Evolutionary conservation across 1,140 invertebrate species (phyloP).

Genomic region (Ips typographus): DNA sequence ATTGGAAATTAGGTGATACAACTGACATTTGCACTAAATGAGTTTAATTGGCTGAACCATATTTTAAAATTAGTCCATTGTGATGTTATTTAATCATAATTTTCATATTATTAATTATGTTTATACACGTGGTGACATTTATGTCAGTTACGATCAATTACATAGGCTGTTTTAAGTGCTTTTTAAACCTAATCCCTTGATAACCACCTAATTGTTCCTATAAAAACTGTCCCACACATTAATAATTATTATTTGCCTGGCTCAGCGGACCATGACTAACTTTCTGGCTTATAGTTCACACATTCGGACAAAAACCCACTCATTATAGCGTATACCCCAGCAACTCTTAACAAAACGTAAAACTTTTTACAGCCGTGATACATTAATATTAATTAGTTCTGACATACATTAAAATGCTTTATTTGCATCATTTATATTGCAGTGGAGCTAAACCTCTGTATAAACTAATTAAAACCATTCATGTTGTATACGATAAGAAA

Average conservation of each 20-base stretch:
- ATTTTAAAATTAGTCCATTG: no score
- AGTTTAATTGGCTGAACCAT: no score
- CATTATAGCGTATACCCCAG: constrained; percentile 4
- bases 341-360: constrained; percentile 19
- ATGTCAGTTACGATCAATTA: no score
- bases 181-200: no score
- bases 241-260: background rate
- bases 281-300: constrained; percentile 3
- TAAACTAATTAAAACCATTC: constrained; percentile 1
- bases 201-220: no score
- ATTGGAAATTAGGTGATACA: no score
- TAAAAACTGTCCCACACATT: background rate
- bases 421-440: constrained; percentile 2
- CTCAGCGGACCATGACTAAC: background rate
- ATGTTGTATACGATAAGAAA: background rate
- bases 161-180: no score
- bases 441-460: background rate
- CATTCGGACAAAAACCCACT: constrained; percentile 11
- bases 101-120: no score
- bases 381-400: constrained; percentile 23
- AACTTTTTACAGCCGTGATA: constrained; percentile 14
- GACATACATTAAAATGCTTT: constrained; percentile 17
- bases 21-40: no score
- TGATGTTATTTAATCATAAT: no score
- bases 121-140: no score